Evolutionary conservation across 2,797 vertebrate species (phyloP).

Genomic region (Pterois miles): DNA sequence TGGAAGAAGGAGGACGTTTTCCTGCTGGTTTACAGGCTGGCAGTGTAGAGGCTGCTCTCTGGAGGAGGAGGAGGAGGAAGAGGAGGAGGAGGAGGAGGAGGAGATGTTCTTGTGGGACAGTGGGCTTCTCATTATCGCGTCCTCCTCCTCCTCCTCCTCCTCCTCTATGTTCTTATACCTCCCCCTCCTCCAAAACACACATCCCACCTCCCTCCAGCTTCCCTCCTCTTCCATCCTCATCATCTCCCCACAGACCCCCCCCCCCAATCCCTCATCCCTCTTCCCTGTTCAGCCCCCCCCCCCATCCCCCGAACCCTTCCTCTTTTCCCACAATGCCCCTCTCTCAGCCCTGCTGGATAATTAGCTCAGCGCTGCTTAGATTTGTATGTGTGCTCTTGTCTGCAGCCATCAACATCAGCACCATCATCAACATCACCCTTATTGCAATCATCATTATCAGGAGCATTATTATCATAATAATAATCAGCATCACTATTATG

Average conservation of each 20-base stretch:
- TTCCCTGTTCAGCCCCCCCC: not conserved
- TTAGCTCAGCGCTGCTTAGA: conserved; percentile 27
- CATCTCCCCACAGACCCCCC: not conserved
- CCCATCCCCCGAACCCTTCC: not conserved
- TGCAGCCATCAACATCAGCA: conserved; percentile 13
- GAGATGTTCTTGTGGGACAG: not conserved
- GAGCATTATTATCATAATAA: not conserved
- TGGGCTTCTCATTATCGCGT: not conserved
- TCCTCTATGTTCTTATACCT: too few relatives aligned
- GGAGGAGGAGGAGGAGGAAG: not conserved
- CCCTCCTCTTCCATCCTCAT: conserved; percentile 1
- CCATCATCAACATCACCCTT: not conserved
- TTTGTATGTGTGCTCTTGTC: not conserved
- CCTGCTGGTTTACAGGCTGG: not conserved
- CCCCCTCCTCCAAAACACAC: not conserved
- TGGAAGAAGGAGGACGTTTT: not conserved
- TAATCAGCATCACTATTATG: not conserved
- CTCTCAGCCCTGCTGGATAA: conserved; percentile 3
- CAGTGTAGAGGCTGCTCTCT: not conserved
- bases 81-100: not conserved
- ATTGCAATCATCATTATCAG: conserved; percentile 8
- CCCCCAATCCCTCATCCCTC: not conserved
- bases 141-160: not conserved
- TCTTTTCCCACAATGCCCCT: not conserved
- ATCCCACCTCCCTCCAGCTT: not conserved